Base-by-base conservation (phyloP, 2,113 vertebrate genomes). In the Tragelaphus scriptus region DNA sequence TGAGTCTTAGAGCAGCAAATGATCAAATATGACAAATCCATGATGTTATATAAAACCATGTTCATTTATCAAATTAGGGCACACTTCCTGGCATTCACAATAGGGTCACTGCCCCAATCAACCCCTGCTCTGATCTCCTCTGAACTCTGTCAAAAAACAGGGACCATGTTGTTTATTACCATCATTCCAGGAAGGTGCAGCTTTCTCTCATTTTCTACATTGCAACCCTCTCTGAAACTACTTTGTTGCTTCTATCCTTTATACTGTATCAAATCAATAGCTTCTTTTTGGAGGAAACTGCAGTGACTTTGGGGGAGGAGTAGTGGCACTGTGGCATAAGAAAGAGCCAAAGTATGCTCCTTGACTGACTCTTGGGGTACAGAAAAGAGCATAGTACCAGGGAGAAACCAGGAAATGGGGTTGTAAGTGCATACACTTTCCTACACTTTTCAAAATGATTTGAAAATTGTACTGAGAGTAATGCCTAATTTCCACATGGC, bases 61-160 rank as follows among this genome's bases (percentile, higher is more conserved):
- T 40, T 88, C 95, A 98, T 90, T 97, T 77, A 95, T 97, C 94
- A 95, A 90, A 85, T 63, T 86, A 13, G 56, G 58, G 56, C 85
- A 85, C 63, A 96, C 84, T 96, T 97, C 80, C 44, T 95, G 90
- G 85, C 26, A 92, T 44, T 95, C 75, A 92, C n/a, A 90, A 88
- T 15, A 55, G 49, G 75, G 53, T 97, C 81, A 94, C 25, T 93
- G 63, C 13, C 47, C 36, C 12, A 25, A 92, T 55, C 77, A 95
- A 96, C 28, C 51, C 51, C 61, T 96, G 47, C 63, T 93, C 40
- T 92, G 59, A 92, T 85, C 81, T 94, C 49, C 40, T 91, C 65
- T 96, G 87, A 96, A 96, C 63, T 95, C 87, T 95, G 81, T 97
- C 92, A 97, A 88, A 95, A 96, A 96, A 23, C 40, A 94, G 40